These are phyloP conservation scores for Glareola pratincola DNA, from an alignment of 2,113 vertebrate species.

Conservation along the genomic window DNA sequence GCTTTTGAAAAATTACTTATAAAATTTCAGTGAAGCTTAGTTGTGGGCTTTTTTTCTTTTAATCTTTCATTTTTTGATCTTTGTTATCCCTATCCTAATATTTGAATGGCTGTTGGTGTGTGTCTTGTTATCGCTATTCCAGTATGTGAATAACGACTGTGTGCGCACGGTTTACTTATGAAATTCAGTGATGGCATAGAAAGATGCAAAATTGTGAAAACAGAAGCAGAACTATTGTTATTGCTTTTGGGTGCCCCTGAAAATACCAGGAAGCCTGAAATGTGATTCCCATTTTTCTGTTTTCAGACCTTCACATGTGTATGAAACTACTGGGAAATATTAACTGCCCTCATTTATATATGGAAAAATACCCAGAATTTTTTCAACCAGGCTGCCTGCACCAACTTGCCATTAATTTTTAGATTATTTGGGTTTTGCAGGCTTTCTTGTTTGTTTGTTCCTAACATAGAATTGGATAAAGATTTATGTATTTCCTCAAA, in stretches of 20 bases:
- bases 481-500: not conserved
- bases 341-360: not conserved
- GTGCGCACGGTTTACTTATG: rapidly evolving
- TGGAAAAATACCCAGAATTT: not conserved
- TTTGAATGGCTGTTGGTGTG: rapidly evolving
- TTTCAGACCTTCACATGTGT: rapidly evolving
- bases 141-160: not conserved
- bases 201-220: not conserved
- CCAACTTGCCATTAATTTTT: not conserved
- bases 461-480: not conserved
- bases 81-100: not conserved
- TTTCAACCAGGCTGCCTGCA: not conserved
- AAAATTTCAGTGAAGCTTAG: not conserved
- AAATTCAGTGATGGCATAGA: not conserved
- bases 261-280: not conserved
- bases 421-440: not conserved
- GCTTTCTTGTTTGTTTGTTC: not conserved
- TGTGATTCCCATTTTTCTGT: rapidly evolving
- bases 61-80: not conserved
- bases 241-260: rapidly evolving
- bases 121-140: rapidly evolving
- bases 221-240: not conserved
- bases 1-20: not conserved
- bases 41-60: not conserved
- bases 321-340: not conserved